Percentiles rank a stretch among this genome's conserved stretches.
Evolutionary conservation across 2,888 invertebrate species (phyloP).

Genomic region (Phengaris alcon): DNA sequence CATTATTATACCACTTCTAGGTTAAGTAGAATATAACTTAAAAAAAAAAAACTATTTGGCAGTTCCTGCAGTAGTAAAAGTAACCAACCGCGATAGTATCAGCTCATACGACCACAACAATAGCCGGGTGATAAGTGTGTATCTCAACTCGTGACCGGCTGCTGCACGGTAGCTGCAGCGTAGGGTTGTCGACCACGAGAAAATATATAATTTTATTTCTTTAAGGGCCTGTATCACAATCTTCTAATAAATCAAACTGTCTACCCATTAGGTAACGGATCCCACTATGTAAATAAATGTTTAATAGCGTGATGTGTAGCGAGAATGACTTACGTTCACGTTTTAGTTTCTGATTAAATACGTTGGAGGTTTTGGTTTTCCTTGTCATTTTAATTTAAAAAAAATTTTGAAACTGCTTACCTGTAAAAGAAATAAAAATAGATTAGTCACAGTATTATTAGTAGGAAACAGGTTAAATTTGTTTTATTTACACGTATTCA

Average conservation of each 20-base stretch:
- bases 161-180: background rate
- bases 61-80: background rate
- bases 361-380: background rate
- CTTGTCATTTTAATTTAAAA: too few relatives aligned
- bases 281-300: too few relatives aligned
- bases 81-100: background rate
- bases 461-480: too few relatives aligned
- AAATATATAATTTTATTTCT: background rate
- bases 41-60: too few relatives aligned
- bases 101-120: background rate
- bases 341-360: too few relatives aligned
- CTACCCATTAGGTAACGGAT: too few relatives aligned
- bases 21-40: too few relatives aligned
- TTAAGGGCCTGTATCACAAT: too few relatives aligned
- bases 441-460: background rate
- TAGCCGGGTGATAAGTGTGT: background rate
- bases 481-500: too few relatives aligned
- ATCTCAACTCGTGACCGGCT: constrained; percentile 10
- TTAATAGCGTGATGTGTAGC: background rate
- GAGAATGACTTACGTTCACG: background rate
- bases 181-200: background rate
- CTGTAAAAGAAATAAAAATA: constrained; percentile 1
- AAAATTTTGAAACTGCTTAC: background rate
- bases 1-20: too few relatives aligned
- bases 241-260: too few relatives aligned